phyloP scores from a whole-genome alignment of 1,140 invertebrate genomes.

The Sesamia nonagrioides region DNA sequence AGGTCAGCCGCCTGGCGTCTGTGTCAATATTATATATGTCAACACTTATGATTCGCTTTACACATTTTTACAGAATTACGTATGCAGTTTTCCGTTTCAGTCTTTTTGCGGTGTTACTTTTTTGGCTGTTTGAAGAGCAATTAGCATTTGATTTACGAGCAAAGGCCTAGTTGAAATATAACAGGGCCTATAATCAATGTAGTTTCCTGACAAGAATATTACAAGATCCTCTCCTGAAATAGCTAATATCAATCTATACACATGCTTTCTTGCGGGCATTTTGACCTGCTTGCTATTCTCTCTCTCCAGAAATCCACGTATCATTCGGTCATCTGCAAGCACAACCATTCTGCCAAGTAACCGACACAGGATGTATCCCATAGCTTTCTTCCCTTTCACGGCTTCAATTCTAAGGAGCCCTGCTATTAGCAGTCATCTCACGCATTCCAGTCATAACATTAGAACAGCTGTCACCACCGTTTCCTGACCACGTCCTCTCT shows the following conservation, averaged over 20 bases:
- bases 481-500: constrained; percentile 45
- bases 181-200: no score
- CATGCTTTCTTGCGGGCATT: not conserved
- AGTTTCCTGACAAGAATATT: no score
- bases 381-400: constrained; percentile 10
- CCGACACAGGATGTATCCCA: constrained; percentile 13
- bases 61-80: no score
- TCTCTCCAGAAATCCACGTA: no score
- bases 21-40: constrained; percentile 9
- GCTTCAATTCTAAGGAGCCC: not conserved
- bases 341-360: not conserved
- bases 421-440: constrained; percentile 25
- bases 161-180: no score
- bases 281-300: not conserved
- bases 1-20: not conserved
- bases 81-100: no score
- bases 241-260: no score
- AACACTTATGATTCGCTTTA: not conserved
- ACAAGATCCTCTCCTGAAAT: no score
- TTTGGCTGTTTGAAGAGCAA: no score
- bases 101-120: no score
- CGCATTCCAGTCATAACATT: constrained; percentile 43
- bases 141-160: no score
- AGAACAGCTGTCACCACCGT: constrained; percentile 45
- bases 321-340: no score